These are phyloP conservation scores for Mus caroli DNA, from an alignment of 2,797 vertebrate genomes.

Conservation along the genomic window DNA sequence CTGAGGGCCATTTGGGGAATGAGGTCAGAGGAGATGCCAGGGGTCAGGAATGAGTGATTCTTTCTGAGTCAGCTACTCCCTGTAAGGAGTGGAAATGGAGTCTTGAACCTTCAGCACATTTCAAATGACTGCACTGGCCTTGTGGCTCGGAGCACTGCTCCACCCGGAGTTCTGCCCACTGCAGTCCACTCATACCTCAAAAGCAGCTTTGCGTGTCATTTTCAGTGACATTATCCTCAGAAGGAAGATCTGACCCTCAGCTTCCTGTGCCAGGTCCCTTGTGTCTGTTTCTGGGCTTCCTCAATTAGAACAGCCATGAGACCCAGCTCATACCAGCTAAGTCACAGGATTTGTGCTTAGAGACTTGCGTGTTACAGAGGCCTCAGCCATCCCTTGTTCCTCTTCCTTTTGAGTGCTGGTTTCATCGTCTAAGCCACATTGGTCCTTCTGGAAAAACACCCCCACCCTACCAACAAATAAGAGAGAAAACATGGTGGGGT, in stretches of 20 bases:
- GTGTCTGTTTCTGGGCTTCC: neutral
- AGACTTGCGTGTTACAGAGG: rapidly evolving
- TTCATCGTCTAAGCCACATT: neutral
- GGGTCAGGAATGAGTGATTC: neutral
- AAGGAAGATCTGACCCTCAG: neutral
- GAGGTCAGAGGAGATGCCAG: neutral
- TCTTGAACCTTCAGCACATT: neutral
- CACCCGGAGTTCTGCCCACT: neutral
- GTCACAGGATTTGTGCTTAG: neutral
- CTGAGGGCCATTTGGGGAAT: neutral
- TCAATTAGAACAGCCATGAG: neutral
- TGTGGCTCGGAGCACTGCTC: neutral
- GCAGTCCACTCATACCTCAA: neutral
- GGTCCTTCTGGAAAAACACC: neutral
- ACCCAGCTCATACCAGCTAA: neutral
- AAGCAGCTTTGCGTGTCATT: neutral
- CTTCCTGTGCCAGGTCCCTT: neutral
- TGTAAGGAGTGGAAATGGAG: neutral
- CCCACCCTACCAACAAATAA: neutral
- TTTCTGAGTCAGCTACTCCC: neutral
- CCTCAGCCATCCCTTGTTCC: too few species aligned
- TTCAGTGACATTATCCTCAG: neutral
- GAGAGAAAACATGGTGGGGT: neutral
- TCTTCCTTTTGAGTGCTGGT: neutral
- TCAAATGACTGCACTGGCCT: neutral